Evolutionary conservation across 2,888 invertebrate species (phyloP).

Genomic region (Pycnomerus fuliginosus): DNA sequence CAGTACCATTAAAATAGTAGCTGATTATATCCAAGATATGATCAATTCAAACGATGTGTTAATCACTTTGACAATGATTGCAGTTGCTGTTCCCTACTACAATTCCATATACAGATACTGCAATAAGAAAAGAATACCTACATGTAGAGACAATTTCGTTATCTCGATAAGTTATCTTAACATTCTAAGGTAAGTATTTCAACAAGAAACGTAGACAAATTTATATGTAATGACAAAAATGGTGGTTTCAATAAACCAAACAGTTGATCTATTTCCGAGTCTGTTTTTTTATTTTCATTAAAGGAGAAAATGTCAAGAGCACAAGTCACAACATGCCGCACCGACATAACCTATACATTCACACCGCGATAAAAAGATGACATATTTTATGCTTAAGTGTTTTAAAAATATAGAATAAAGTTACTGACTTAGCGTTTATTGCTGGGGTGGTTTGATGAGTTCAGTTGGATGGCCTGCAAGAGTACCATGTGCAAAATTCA

Average conservation of each 20-base stretch:
- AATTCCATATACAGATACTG: background rate
- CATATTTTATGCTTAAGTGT: background rate
- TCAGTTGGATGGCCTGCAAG: conserved; percentile 19
- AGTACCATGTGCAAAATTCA: conserved; percentile 27
- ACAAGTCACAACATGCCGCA: conserved; percentile 3
- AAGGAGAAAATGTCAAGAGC: conserved; percentile 17
- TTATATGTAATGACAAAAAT: conserved; percentile 18
- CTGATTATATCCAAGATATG: no score
- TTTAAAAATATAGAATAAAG: background rate
- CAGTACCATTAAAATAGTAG: no score
- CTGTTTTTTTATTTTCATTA: conserved; percentile 16
- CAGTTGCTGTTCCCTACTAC: background rate
- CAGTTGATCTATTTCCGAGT: conserved; percentile 18
- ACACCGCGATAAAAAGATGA: background rate
- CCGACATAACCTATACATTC: conserved; percentile 10
- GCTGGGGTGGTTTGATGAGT: conserved; percentile 15
- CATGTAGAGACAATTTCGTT: no score
- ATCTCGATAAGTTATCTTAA: no score
- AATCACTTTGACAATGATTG: background rate
- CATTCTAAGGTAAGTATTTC: no score
- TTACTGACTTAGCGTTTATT: conserved; percentile 26
- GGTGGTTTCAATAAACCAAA: conserved; percentile 12
- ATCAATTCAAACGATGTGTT: no score
- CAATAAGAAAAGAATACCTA: no score
- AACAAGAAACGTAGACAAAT: no score